These are phyloP conservation scores for Myiozetetes cayanensis DNA, from an alignment of 2,113 vertebrate genomes.

Conservation along the genomic window DNA sequence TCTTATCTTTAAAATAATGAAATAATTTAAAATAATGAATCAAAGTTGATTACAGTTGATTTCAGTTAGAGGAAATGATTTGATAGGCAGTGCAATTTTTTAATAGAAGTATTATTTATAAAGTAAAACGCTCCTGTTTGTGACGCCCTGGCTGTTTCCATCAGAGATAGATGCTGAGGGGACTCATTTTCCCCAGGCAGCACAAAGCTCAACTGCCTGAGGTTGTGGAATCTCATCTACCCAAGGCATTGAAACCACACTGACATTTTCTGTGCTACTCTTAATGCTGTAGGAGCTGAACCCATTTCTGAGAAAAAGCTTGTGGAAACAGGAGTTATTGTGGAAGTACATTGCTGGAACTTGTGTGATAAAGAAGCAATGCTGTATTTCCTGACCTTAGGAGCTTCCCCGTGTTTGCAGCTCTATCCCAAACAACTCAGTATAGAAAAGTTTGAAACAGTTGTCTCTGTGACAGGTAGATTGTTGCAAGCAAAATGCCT, in stretches of 20 bases:
- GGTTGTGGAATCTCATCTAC: background rate
- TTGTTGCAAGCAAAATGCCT: background rate
- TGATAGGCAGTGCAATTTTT: background rate
- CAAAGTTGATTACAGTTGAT: background rate
- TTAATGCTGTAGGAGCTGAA: background rate
- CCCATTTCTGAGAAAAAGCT: background rate
- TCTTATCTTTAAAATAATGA: background rate
- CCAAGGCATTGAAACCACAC: background rate
- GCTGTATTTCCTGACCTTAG: background rate
- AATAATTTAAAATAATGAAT: background rate
- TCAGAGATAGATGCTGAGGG: background rate
- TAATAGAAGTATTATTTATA: background rate
- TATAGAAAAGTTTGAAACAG: background rate
- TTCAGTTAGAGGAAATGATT: background rate
- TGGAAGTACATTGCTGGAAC: background rate
- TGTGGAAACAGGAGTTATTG: background rate
- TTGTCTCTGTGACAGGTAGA: background rate
- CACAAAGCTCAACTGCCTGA: background rate
- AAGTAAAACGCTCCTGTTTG: background rate
- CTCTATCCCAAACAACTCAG: background rate
- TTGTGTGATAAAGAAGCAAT: background rate
- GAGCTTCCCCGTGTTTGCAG: background rate
- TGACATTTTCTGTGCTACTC: background rate
- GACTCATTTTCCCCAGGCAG: background rate
- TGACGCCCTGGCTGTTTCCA: background rate